Conservation (phyloP, 2,113 vertebrate genomes). For the Lepisosteus osseus region DNA sequence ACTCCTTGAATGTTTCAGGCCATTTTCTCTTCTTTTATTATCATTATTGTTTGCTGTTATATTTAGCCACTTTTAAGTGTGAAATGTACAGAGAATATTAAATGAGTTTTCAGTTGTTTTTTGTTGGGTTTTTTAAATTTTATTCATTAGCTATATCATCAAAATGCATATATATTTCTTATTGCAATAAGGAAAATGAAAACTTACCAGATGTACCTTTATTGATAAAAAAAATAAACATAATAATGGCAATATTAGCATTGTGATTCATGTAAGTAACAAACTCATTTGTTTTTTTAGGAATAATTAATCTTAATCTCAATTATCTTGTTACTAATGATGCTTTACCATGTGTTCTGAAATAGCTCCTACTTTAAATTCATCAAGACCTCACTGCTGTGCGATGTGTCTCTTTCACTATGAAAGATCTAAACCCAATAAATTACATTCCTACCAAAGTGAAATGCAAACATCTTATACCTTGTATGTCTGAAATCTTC, state of each 20-base stretch:
- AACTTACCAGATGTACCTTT: no score
- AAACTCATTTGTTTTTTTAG: no score
- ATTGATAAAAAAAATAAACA: no score
- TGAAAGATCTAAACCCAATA: conserved; percentile 2
- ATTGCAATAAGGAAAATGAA: no score
- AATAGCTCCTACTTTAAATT: neutral
- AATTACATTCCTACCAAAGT: conserved; percentile 9
- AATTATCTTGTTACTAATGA: no score
- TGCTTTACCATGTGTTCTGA: conserved; percentile 7
- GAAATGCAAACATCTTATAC: neutral
- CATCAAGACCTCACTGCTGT: neutral
- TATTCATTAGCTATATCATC: conserved; percentile 2
- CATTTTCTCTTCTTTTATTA: conserved; percentile 45
- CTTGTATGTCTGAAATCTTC: conserved; percentile 8
- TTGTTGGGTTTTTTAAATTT: conserved; percentile 9
- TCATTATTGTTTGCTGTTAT: conserved; percentile 50
- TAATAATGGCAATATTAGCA: no score
- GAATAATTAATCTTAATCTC: no score
- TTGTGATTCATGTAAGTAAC: no score
- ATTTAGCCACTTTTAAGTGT: conserved; percentile 47
- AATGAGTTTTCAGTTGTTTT: conserved; percentile 16
- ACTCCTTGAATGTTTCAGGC: conserved; percentile 43
- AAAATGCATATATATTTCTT: neutral
- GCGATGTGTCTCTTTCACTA: neutral
- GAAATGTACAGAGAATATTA: conserved; percentile 4